phyloP scores from a whole-genome alignment of 2,113 vertebrate species.

The Poeciliopsis turrubarensis region DNA sequence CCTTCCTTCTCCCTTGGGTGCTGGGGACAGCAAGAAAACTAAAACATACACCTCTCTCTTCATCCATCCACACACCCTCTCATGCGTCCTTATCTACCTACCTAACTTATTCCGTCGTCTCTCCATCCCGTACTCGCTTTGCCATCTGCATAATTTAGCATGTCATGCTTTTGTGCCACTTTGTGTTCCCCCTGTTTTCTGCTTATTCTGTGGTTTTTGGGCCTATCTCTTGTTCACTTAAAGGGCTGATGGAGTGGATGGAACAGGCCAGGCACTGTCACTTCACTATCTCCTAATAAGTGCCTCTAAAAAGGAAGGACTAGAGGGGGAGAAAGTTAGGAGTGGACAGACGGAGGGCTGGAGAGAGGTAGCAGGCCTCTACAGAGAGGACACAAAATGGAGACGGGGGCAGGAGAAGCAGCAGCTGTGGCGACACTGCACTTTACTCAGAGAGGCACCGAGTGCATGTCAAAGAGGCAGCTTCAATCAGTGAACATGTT shows the following conservation, averaged over 20 bases:
- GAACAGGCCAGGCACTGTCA: conserved; percentile 59
- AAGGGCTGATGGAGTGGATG: conserved; percentile 56
- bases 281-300: conserved; percentile 61
- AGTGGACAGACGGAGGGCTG: conserved; percentile 26
- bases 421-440: conserved; percentile 72
- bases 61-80: conserved; percentile 65
- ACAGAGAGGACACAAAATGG: conserved; percentile 78
- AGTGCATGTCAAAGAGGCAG: conserved; percentile 48
- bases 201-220: conserved; percentile 61
- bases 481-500: conserved; percentile 58
- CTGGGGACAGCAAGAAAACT: conserved; percentile 68
- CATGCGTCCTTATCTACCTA: conserved; percentile 58
- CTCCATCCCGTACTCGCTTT: conserved; percentile 62
- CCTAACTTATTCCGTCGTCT: conserved; percentile 54
- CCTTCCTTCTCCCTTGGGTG: conserved; percentile 65
- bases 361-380: conserved; percentile 42
- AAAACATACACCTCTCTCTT: conserved; percentile 49
- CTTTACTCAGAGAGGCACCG: conserved; percentile 52
- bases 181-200: conserved; percentile 64
- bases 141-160: conserved; percentile 80
- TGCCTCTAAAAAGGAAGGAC: conserved; percentile 40
- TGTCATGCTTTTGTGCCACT: conserved; percentile 69
- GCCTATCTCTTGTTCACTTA: conserved; percentile 63
- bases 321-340: conserved; percentile 46
- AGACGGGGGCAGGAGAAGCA: conserved; percentile 70